Evolutionary conservation across 2,797 vertebrate genomes (phyloP).

Genomic region (Heterohyrax brucei): DNA sequence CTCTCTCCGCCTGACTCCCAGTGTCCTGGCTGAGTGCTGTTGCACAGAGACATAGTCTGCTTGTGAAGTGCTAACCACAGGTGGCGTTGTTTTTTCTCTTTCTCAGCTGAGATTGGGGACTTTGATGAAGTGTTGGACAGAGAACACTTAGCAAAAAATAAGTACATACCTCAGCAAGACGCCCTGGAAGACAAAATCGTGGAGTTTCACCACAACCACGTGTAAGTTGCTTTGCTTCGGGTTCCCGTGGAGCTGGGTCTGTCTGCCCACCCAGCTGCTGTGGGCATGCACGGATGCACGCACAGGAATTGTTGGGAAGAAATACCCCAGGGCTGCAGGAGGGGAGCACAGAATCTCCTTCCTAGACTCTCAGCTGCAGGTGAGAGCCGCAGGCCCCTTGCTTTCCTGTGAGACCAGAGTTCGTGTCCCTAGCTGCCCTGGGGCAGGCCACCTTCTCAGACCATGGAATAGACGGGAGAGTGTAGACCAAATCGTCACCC

Average conservation of each 20-base stretch:
- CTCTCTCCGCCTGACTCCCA: neutral
- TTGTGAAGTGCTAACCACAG: neutral
- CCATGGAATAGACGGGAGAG: neutral
- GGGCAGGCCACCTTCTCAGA: neutral
- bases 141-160: slow-evolving; percentile 98
- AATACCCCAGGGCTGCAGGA: neutral
- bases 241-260: neutral
- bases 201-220: slow-evolving; percentile 97
- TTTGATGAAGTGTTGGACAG: slow-evolving; percentile 97
- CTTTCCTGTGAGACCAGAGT: neutral
- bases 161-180: slow-evolving; percentile 98
- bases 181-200: slow-evolving; percentile 97
- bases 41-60: neutral
- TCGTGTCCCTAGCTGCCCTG: neutral
- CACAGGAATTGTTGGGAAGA: neutral
- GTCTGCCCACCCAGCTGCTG: rapidly evolving
- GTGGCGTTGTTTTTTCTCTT: slow-evolving; percentile 53
- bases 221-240: slow-evolving; percentile 91
- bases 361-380: neutral
- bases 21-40: neutral
- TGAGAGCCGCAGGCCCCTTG: neutral
- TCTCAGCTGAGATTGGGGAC: slow-evolving; percentile 98
- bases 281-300: rapidly evolving
- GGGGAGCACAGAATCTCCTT: neutral
- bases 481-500: neutral